These are phyloP conservation scores for Procambarus clarkii DNA, from an alignment of 1,140 invertebrate species.

Conservation along the genomic window DNA sequence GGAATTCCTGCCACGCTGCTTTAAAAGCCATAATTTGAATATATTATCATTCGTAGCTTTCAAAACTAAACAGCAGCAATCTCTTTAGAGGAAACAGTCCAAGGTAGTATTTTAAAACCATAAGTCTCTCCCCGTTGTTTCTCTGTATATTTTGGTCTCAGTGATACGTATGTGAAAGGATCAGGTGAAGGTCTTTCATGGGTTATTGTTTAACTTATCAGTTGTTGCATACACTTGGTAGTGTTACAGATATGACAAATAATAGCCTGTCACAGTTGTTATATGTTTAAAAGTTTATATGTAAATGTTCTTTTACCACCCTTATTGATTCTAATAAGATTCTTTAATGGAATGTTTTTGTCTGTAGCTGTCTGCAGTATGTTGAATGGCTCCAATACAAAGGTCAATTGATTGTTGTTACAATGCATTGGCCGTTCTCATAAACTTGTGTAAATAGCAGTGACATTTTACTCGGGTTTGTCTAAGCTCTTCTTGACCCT, in stretches of 20 bases:
- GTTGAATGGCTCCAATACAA: not conserved
- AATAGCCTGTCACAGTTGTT: not conserved
- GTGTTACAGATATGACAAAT: not conserved
- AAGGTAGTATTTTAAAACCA: not conserved
- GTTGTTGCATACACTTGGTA: not conserved
- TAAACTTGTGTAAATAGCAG: not conserved
- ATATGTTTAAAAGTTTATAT: not conserved
- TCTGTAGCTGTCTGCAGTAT: not conserved
- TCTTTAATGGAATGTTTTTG: not conserved
- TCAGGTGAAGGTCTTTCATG: not conserved
- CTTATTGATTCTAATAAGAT: not conserved
- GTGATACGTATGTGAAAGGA: not conserved
- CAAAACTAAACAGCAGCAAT: not conserved
- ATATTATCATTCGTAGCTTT: too few relatives aligned
- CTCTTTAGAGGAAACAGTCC: not conserved
- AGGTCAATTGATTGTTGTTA: slow-evolving; percentile 4
- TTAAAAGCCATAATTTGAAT: too few relatives aligned
- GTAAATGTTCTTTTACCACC: not conserved
- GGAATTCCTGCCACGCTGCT: too few relatives aligned
- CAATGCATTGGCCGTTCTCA: not conserved
- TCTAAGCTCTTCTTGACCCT: too few relatives aligned
- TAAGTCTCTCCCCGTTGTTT: not conserved
- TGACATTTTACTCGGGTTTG: not conserved
- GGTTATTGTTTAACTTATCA: not conserved
- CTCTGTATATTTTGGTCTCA: slow-evolving; percentile 9